These are phyloP conservation scores for Microtus pennsylvanicus DNA, from an alignment of 2,113 vertebrate genomes.

Conservation along the genomic window DNA sequence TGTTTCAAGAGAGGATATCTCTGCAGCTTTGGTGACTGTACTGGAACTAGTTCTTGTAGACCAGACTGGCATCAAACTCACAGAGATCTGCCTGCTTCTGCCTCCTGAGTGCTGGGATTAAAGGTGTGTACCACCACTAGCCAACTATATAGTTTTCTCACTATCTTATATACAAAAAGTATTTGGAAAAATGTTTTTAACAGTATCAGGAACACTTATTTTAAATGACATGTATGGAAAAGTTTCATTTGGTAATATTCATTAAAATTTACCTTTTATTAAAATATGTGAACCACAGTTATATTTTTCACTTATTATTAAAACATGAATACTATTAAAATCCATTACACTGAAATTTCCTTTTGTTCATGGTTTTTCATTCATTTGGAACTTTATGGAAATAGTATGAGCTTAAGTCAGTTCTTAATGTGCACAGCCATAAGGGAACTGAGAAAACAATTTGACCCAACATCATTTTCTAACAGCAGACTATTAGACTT, in stretches of 20 bases:
- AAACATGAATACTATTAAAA: conserved; percentile 25
- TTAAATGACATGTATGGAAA: not conserved
- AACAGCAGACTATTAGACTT: not conserved
- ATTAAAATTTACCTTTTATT: not conserved
- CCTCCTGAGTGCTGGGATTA: too few relatives aligned
- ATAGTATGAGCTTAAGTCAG: not conserved
- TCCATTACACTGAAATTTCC: not conserved
- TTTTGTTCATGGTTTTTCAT: not conserved
- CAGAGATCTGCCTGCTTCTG: too few relatives aligned
- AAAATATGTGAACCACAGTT: not conserved
- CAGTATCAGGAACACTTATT: not conserved
- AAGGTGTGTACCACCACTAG: too few relatives aligned
- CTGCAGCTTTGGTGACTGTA: too few relatives aligned
- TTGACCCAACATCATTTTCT: not conserved
- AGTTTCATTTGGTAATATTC: not conserved
- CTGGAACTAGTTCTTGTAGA: too few relatives aligned
- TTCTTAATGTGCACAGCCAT: not conserved
- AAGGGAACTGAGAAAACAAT: not conserved
- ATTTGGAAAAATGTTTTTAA: not conserved
- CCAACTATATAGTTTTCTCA: not conserved
- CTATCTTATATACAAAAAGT: not conserved
- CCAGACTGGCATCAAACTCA: too few relatives aligned
- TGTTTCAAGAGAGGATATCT: too few relatives aligned
- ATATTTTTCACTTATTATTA: not conserved
- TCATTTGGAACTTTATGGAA: not conserved